phyloP scores from a whole-genome alignment of 1,140 invertebrate genomes.

The Hyposmocoma kahamanoa region DNA sequence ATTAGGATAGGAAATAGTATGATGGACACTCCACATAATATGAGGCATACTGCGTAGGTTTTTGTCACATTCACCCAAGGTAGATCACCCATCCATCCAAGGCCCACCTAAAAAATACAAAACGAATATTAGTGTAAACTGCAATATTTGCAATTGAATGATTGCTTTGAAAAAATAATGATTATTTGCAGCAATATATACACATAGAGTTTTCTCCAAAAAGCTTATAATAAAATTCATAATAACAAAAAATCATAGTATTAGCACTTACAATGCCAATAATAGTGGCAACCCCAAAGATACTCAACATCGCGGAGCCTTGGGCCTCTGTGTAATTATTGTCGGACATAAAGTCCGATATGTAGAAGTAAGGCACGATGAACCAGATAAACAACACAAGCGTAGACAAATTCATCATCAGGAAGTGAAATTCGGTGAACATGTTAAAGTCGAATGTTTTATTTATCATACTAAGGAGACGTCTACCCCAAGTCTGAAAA shows the following conservation, averaged over 20 bases:
- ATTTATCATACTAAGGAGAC: constrained; percentile 80
- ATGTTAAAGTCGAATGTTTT: constrained; percentile 87
- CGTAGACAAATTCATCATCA: constrained; percentile 88
- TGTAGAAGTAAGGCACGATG: constrained; percentile 92
- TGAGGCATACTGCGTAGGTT: constrained; percentile 85
- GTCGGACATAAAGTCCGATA: constrained; percentile 81
- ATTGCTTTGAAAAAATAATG: background rate
- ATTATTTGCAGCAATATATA: no score
- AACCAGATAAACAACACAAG: constrained; percentile 92
- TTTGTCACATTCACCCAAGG: constrained; percentile 89
- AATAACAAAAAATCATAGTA: background rate
- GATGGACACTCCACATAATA: constrained; percentile 83
- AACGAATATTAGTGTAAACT: background rate
- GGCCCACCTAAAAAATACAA: constrained; percentile 78
- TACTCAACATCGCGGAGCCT: constrained; percentile 83
- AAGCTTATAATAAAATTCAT: background rate
- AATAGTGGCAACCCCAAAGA: constrained; percentile 89
- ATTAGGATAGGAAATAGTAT: constrained; percentile 80
- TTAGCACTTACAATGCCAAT: constrained; percentile 84
- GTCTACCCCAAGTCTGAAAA: constrained; percentile 83
- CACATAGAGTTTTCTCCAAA: no score
- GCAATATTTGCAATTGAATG: background rate
- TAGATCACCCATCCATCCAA: constrained; percentile 93
- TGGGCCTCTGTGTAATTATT: constrained; percentile 79
- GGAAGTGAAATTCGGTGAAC: constrained; percentile 87